A percentile compares a stretch with the other conserved stretches of the same genome.
These are phyloP conservation scores for Formica exsecta DNA, from an alignment of 1,140 invertebrate species.

Conservation along the genomic window DNA sequence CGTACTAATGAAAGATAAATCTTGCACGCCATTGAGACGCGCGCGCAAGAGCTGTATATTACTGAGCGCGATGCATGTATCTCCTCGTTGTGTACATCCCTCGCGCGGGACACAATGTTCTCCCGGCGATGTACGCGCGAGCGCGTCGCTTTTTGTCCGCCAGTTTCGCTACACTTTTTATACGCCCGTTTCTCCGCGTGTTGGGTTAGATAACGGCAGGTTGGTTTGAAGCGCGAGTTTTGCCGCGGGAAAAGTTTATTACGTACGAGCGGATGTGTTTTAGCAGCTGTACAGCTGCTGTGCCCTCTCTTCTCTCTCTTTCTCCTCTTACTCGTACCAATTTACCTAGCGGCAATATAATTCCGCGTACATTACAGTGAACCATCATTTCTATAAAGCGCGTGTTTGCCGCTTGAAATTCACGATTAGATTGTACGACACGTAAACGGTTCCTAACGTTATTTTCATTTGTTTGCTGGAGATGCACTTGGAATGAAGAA, in stretches of 20 bases:
- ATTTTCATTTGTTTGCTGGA: constrained; percentile 24
- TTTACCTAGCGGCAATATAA: background rate
- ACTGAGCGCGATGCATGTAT: constrained; percentile 17
- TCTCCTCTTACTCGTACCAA: background rate
- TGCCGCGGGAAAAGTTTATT: constrained; percentile 27
- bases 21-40: constrained; percentile 68
- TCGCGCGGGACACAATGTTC: constrained; percentile 45
- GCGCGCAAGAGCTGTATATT: constrained; percentile 46
- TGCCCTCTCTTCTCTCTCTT: background rate
- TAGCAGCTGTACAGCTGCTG: background rate
- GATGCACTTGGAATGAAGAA: background rate
- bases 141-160: background rate
- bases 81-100: constrained; percentile 2
- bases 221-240: constrained; percentile 13
- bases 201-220: constrained; percentile 29
- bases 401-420: background rate
- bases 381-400: constrained; percentile 2
- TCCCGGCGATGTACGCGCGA: background rate
- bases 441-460: background rate
- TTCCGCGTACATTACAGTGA: background rate
- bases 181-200: background rate
- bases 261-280: constrained; percentile 27
- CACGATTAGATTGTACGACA: constrained; percentile 7
- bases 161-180: constrained; percentile 1
- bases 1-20: constrained; percentile 82